Evolutionary conservation across 2,888 invertebrate genomes (phyloP).

Genomic region (Sepioteuthis lessoniana): DNA sequence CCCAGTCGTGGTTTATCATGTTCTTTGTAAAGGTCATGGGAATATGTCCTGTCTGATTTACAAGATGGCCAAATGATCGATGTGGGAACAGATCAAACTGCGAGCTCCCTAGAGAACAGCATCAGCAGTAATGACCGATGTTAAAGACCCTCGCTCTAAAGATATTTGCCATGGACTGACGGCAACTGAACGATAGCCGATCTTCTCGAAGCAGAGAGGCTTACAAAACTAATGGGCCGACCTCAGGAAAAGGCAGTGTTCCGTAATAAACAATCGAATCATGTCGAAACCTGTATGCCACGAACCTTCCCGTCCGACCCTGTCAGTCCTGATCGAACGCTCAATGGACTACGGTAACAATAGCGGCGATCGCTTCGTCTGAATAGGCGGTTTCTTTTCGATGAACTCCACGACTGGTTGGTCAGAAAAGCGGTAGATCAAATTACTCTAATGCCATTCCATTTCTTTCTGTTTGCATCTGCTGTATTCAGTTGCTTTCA

Average conservation of each 20-base stretch:
- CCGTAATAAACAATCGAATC: conserved; percentile 12
- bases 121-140: neutral
- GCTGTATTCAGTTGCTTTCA: neutral
- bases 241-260: neutral
- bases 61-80: too few species aligned
- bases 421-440: too few species aligned
- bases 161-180: neutral
- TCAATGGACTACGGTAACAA: too few species aligned
- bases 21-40: too few species aligned
- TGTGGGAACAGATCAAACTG: too few species aligned
- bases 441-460: neutral
- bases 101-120: too few species aligned
- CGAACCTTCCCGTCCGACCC: neutral
- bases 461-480: neutral
- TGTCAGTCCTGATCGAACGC: too few species aligned
- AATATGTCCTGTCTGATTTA: too few species aligned
- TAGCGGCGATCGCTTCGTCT: too few species aligned
- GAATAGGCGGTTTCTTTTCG: too few species aligned
- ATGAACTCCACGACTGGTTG: too few species aligned
- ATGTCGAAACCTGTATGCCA: neutral
- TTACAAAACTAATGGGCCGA: neutral
- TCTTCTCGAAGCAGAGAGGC: neutral
- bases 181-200: neutral
- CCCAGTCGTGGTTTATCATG: too few species aligned
- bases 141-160: neutral